These are phyloP conservation scores for Melitaea athalia DNA, from an alignment of 2,888 invertebrate genomes.

Conservation along the genomic window DNA sequence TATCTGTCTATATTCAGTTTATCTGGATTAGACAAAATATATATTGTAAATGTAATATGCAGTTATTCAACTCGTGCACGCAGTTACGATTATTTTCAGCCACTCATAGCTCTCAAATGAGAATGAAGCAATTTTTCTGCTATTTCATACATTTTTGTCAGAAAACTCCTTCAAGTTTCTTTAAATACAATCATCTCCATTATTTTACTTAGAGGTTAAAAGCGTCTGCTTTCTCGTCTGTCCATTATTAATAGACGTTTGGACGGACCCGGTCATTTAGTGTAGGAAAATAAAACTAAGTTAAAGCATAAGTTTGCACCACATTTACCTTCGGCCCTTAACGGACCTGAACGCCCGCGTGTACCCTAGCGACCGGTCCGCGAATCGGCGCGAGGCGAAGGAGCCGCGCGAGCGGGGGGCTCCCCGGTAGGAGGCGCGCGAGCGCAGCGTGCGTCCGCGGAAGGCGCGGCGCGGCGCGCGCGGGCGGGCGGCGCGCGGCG, in stretches of 20 bases:
- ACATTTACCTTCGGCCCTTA: constrained; percentile 78
- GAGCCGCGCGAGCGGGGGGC: constrained; percentile 79
- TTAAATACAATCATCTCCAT: not conserved
- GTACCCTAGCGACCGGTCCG: constrained; percentile 69
- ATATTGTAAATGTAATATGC: not conserved
- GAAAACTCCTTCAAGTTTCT: not conserved
- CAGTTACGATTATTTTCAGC: not conserved
- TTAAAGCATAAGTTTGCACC: constrained; percentile 52
- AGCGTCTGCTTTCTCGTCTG: constrained; percentile 8
- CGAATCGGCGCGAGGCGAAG: constrained; percentile 67
- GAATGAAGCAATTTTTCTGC: constrained; percentile 12
- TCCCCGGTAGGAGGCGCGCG: constrained; percentile 80
- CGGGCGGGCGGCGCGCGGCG: constrained; percentile 66
- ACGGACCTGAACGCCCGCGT: constrained; percentile 72
- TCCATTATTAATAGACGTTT: not conserved
- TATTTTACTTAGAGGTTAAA: not conserved
- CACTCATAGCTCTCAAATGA: not conserved
- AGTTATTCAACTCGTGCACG: no score
- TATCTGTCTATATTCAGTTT: not conserved
- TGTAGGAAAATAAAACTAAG: constrained; percentile 48
- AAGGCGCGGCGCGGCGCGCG: constrained; percentile 80
- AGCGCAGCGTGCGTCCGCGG: constrained; percentile 79
- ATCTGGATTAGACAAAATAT: constrained; percentile 5
- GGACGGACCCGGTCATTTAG: constrained; percentile 11
- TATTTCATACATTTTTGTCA: not conserved